A percentile compares a stretch with the other conserved stretches of the same genome.
These are phyloP conservation scores for Gerosis bhagava DNA, from an alignment of 2,888 invertebrate species.

Conservation along the genomic window DNA sequence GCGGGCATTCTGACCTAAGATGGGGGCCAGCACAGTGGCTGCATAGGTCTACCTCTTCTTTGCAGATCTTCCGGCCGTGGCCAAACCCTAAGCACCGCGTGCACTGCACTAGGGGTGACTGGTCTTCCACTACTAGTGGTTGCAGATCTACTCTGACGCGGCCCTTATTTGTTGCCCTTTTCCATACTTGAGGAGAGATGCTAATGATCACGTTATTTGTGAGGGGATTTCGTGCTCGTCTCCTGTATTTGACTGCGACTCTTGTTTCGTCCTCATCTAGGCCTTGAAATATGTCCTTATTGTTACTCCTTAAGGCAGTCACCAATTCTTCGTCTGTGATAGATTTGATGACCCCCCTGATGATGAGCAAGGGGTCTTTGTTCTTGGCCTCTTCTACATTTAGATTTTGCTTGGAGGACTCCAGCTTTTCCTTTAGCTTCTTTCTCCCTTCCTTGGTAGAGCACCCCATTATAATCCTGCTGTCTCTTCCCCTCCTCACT, in stretches of 20 bases:
- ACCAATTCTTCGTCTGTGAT: conserved; percentile 16
- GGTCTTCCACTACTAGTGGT: conserved; percentile 6
- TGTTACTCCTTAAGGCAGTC: conserved; percentile 17
- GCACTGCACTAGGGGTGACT: conserved; percentile 18
- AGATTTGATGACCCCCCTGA: conserved; percentile 3
- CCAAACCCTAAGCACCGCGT: conserved; percentile 18
- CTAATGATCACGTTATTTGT: not conserved
- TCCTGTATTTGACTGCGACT: conserved; percentile 3
- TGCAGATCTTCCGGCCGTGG: conserved; percentile 4
- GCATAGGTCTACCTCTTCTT: not conserved
- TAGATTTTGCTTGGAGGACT: not conserved
- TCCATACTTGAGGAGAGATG: conserved; percentile 5
- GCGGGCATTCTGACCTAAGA: not conserved
- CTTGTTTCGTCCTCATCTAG: not conserved
- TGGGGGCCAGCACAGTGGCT: conserved; percentile 21
- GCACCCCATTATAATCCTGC: too few relatives aligned
- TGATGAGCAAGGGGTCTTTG: conserved; percentile 21
- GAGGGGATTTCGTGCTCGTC: conserved; percentile 9
- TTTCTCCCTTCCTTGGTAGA: too few relatives aligned
- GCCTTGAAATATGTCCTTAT: not conserved
- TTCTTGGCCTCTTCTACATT: conserved; percentile 19
- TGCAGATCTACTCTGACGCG: conserved; percentile 11
- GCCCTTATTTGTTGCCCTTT: not conserved
- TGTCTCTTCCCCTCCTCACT: too few relatives aligned
- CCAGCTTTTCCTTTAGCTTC: conserved; percentile 12